Percentiles rank a stretch among this genome's conserved stretches.
Conservation (phyloP, 2,888 invertebrate species). For the Cylindroiulus punctatus region DNA sequence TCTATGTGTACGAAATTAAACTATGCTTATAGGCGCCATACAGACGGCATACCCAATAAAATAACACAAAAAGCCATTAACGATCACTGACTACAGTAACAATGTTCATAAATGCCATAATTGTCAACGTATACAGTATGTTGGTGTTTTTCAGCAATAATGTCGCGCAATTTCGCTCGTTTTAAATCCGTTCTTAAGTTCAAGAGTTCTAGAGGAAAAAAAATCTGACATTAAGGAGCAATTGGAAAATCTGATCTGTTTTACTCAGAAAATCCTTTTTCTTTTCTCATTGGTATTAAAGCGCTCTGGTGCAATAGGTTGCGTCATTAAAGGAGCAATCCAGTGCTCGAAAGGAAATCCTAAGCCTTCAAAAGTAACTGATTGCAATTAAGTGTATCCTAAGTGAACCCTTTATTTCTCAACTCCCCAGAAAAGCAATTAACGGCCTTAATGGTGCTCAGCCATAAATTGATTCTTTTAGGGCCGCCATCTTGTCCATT, state of each 20-base stretch:
- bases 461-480: constrained; percentile 28
- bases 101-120: too few relatives aligned
- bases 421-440: constrained; percentile 29
- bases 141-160: too few relatives aligned
- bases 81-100: too few relatives aligned
- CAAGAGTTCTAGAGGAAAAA: background rate
- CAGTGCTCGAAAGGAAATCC: background rate
- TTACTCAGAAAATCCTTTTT: background rate
- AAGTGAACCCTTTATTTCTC: constrained; percentile 31
- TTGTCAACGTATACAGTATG: too few relatives aligned
- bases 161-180: background rate
- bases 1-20: too few relatives aligned
- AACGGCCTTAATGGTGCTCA: constrained; percentile 36
- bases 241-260: background rate
- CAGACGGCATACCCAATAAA: too few relatives aligned
- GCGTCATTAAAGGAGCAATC: constrained; percentile 12
- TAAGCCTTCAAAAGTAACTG: constrained; percentile 42
- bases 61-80: too few relatives aligned
- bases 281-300: background rate
- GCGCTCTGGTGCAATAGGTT: background rate
- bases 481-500: constrained; percentile 21
- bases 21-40: too few relatives aligned
- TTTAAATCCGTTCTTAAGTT: background rate
- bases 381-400: constrained; percentile 37
- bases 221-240: background rate